A percentile compares a stretch with the other conserved stretches of the same genome.
Evolutionary conservation across 2,797 vertebrate species (phyloP).

Genomic region (Gorsachius magnificus): DNA sequence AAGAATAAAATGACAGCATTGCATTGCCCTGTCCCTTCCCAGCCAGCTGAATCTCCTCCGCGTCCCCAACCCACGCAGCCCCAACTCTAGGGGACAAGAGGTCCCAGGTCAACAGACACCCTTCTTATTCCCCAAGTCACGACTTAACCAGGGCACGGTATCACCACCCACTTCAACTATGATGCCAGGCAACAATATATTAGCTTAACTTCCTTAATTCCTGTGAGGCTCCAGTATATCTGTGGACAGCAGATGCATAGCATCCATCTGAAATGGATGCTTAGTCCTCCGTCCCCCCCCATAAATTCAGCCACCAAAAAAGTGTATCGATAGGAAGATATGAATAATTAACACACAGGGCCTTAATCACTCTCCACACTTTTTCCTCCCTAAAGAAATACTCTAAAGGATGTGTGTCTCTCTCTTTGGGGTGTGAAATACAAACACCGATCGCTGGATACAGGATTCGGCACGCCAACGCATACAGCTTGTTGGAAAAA

Average conservation of each 20-base stretch:
- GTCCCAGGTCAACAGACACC: background rate
- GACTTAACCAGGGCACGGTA: accelerated
- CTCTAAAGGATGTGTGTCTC: accelerated
- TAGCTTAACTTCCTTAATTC: accelerated
- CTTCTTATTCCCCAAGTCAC: accelerated
- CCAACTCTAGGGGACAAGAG: too few species aligned
- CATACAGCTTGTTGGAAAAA: accelerated
- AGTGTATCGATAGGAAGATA: accelerated
- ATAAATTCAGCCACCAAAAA: background rate
- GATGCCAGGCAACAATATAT: background rate
- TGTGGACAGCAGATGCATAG: accelerated
- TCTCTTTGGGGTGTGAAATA: background rate
- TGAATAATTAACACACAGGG: accelerated
- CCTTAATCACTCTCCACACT: background rate
- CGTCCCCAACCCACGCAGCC: accelerated
- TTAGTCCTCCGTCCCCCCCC: accelerated
- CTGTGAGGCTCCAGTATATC: accelerated
- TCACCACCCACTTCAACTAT: background rate
- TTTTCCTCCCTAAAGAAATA: background rate
- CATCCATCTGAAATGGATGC: background rate
- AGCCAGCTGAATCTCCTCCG: accelerated
- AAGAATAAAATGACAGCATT: accelerated
- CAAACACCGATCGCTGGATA: too few species aligned
- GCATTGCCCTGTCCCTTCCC: background rate
- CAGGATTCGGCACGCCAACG: background rate